Percentiles rank a stretch among this genome's conserved stretches.
phyloP scores from a whole-genome alignment of 2,113 vertebrate genomes.

The Rhinolophus sinicus region DNA sequence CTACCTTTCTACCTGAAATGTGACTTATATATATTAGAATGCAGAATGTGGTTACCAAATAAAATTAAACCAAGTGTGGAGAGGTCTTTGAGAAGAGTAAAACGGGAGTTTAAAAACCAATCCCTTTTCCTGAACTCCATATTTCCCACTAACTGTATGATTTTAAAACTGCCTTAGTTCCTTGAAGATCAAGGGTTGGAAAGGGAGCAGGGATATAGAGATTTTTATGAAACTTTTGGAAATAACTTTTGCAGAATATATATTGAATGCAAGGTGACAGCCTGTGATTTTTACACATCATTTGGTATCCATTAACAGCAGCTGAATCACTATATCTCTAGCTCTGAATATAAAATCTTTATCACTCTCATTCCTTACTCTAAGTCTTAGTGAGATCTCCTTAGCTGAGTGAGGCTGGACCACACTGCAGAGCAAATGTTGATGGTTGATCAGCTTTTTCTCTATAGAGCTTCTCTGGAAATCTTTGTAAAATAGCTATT shows the following conservation, averaged over 20 bases:
- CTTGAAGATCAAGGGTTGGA: not conserved
- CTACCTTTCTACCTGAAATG: not conserved
- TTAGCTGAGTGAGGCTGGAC: not conserved
- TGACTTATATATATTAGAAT: not conserved
- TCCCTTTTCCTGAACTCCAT: not conserved
- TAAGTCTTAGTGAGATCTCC: not conserved
- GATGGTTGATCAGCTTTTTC: not conserved
- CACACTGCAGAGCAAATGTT: not conserved
- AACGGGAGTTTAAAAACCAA: not conserved
- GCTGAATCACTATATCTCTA: not conserved
- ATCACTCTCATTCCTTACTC: not conserved
- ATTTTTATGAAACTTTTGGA: not conserved
- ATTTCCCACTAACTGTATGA: not conserved
- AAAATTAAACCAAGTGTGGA: not conserved
- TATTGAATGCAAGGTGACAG: not conserved
- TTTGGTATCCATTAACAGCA: not conserved
- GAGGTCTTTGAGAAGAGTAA: not conserved
- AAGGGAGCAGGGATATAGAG: not conserved
- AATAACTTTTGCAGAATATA: not conserved
- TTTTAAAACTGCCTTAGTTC: not conserved
- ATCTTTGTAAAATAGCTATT: not conserved
- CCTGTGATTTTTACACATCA: not conserved
- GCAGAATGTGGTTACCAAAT: not conserved
- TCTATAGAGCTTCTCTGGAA: not conserved
- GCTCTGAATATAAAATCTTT: not conserved